Evolutionary conservation across 1,140 invertebrate species (phyloP), one percentile per base, ranked within the genome.

Genomic region (Drosophila pallidifrons): DNA sequence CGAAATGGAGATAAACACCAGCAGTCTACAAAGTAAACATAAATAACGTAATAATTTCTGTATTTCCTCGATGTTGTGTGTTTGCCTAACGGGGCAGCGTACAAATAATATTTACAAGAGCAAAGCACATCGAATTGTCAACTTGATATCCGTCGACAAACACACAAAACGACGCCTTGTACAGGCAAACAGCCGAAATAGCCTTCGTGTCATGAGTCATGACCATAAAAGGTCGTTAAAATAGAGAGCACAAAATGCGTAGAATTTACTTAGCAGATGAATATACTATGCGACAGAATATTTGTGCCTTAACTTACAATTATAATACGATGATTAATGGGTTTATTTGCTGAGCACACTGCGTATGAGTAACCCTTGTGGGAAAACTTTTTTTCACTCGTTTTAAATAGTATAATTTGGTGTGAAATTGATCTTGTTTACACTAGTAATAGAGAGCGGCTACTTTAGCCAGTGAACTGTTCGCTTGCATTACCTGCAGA

Each of bases 401-500:
- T 32, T 16, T 46, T 38, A 38, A 61, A 60, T 25, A 25, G 20
- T 25, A 25, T 25, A 25, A 45, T 54, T 47, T 55, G 3, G 13
- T 52, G n/a, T 51, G 59, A 16, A 49, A 49, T 13, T 7, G 35
- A 52, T 64, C 30, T 75, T 59, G 20, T 35, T 52, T 45, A 46
- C 67, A 58, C 25, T 58, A 16, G 0, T 49, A 25, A 8, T 38
- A 8, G 64, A 20, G 20, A 82, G 65, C 64, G 35, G 35, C 52
- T 57, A 64, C 20, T 25, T 47, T 61, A 49, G 59, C 35, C 63
- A 32, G 51, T 54, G 82, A 89, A 87, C 86, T 86, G 79, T 57
- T 90, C 86, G 60, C 79, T 79, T 86, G 82, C 64, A 88, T 92
- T 92, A 92, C 91, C 91, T 91, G 83, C 73, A 82, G 91, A 92